A percentile compares a stretch with the other conserved stretches of the same genome.
Conservation (phyloP, 2,888 invertebrate species). For the Noctua janthina region DNA sequence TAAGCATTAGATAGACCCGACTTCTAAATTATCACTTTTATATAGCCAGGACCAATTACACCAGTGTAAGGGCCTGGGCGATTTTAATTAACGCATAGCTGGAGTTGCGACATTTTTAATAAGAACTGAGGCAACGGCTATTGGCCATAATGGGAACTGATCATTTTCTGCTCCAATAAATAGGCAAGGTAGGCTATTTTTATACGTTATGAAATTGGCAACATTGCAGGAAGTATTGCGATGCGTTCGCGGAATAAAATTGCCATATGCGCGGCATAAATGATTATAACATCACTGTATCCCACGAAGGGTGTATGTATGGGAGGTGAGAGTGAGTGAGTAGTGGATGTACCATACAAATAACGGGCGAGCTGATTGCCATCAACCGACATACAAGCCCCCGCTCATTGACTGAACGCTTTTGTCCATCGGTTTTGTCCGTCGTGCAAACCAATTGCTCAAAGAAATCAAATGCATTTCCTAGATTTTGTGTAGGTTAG, state of each 20-base stretch:
- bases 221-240: conserved; percentile 20
- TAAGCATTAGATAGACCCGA: conserved; percentile 34
- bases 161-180: conserved; percentile 59
- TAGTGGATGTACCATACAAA: too few species aligned
- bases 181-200: conserved; percentile 55
- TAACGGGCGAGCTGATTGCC: too few species aligned
- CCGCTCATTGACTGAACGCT: too few species aligned
- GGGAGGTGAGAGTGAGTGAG: too few species aligned
- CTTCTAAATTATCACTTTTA: conserved; percentile 44
- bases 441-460: background rate
- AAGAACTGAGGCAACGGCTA: conserved; percentile 40
- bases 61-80: conserved; percentile 22
- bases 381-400: too few species aligned
- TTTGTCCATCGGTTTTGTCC: background rate
- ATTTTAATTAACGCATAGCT: conserved; percentile 59
- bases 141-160: conserved; percentile 47
- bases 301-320: too few species aligned
- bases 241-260: conserved; percentile 16
- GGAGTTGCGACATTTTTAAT: conserved; percentile 57
- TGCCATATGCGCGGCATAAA: background rate
- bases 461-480: background rate
- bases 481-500: too few species aligned
- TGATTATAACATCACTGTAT: background rate
- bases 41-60: conserved; percentile 52
- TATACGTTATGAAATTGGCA: conserved; percentile 42